Conservation (phyloP, 2,113 vertebrate genomes). For the Sapajus apella region DNA sequence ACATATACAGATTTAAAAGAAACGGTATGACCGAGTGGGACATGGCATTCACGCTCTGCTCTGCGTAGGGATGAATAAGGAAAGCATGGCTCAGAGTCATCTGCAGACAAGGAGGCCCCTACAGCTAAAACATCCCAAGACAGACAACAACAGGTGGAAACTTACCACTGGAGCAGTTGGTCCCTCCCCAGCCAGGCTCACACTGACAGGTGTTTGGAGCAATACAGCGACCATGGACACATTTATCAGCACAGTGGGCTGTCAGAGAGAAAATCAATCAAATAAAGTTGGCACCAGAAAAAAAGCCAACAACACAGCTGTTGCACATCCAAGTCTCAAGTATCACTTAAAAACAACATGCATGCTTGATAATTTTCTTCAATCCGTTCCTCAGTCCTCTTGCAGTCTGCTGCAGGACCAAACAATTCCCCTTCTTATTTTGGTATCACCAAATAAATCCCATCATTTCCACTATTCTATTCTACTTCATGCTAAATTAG, state of each 20-base stretch:
- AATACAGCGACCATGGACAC: constrained; percentile 95
- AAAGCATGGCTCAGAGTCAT: background rate
- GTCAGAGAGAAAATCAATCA: constrained; percentile 81
- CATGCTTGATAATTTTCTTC: constrained; percentile 44
- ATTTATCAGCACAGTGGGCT: constrained; percentile 97
- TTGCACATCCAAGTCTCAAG: constrained; percentile 53
- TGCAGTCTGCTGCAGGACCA: background rate
- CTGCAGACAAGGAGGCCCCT: constrained; percentile 47
- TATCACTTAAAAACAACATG: constrained; percentile 74
- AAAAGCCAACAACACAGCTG: constrained; percentile 61
- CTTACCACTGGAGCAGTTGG: constrained; percentile 99
- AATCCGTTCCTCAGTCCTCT: constrained; percentile 35
- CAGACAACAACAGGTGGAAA: constrained; percentile 90
- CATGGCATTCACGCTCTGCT: background rate
- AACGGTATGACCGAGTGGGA: background rate
- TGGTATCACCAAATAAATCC: constrained; percentile 50
- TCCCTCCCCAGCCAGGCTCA: constrained; percentile 98
- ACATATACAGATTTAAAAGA: background rate
- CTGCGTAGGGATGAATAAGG: constrained; percentile 6
- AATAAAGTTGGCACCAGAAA: constrained; percentile 72
- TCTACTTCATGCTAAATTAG: constrained; percentile 58
- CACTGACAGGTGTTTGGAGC: constrained; percentile 99
- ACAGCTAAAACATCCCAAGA: constrained; percentile 60
- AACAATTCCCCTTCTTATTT: constrained; percentile 53
- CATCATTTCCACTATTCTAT: constrained; percentile 33